A percentile compares a stretch with the other conserved stretches of the same genome.
These are phyloP conservation scores for Cheilosia soror DNA, from an alignment of 2,888 invertebrate species.

Conservation along the genomic window DNA sequence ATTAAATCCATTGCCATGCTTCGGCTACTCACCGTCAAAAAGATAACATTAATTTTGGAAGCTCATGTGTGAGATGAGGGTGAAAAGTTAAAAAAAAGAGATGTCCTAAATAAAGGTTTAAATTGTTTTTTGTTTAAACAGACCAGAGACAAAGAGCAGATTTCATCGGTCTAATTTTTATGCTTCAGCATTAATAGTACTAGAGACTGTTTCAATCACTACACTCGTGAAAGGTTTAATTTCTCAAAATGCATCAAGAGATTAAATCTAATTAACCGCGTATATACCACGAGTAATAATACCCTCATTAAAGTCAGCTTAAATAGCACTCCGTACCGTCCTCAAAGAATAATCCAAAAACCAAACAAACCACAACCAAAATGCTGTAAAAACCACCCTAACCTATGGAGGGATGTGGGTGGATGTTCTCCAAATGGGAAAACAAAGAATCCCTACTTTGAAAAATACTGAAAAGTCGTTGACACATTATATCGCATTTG, in stretches of 20 bases:
- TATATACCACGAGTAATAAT: conserved; percentile 8
- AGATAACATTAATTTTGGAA: neutral
- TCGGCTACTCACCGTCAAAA: neutral
- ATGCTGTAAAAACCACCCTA: conserved; percentile 22
- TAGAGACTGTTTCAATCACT: neutral
- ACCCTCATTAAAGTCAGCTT: conserved; percentile 31
- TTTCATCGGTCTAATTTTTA: neutral
- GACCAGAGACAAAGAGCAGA: neutral
- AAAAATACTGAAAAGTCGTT: conserved; percentile 9
- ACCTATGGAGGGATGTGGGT: neutral
- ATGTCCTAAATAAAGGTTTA: conserved; percentile 1
- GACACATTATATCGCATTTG: conserved; percentile 29
- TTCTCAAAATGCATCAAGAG: conserved; percentile 4
- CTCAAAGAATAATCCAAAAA: conserved; percentile 29
- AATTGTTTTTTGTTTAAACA: neutral
- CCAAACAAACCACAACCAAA: conserved; percentile 37
- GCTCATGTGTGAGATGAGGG: neutral
- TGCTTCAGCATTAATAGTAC: neutral
- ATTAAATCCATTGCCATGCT: neutral
- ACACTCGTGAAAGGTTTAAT: neutral
- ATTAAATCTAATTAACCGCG: conserved; percentile 5
- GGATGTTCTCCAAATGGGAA: neutral
- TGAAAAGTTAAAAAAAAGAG: neutral
- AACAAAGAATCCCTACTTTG: conserved; percentile 20
- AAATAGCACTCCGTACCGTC: neutral